These are phyloP conservation scores for Hypena proboscidalis DNA, from an alignment of 2,888 invertebrate species.

Conservation along the genomic window DNA sequence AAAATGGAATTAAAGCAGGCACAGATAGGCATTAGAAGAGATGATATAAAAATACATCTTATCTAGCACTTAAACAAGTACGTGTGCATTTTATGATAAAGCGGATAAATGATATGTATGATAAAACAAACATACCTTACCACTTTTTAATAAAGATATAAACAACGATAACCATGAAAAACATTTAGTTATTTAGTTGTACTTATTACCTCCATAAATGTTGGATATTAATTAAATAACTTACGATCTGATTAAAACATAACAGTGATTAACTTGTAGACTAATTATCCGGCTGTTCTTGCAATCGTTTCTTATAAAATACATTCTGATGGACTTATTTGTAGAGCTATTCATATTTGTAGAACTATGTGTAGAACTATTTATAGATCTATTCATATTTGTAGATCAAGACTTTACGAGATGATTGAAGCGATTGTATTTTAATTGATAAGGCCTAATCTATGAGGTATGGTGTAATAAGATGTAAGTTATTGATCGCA, in stretches of 20 bases:
- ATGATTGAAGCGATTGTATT: conserved; percentile 20
- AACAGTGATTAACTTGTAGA: conserved; percentile 21
- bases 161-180: too few relatives aligned
- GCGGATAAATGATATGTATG: too few relatives aligned
- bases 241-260: conserved; percentile 23
- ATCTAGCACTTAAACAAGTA: too few relatives aligned
- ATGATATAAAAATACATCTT: too few relatives aligned
- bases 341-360: conserved; percentile 7
- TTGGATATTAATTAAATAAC: conserved; percentile 20
- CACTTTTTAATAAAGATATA: too few relatives aligned
- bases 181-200: conserved; percentile 1
- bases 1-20: too few relatives aligned
- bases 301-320: neutral
- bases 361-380: too few relatives aligned
- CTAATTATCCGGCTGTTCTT: conserved; percentile 20
- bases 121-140: too few relatives aligned
- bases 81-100: too few relatives aligned
- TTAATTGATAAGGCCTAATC: conserved; percentile 20
- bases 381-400: conserved; percentile 27
- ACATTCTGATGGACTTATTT: conserved; percentile 22
- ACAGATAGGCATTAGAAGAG: too few relatives aligned
- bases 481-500: conserved; percentile 2
- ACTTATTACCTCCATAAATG: conserved; percentile 20
- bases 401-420: conserved; percentile 20
- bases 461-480: conserved; percentile 6